These are phyloP conservation scores for Ylistrum balloti DNA, from an alignment of 1,140 invertebrate species.

Conservation along the genomic window DNA sequence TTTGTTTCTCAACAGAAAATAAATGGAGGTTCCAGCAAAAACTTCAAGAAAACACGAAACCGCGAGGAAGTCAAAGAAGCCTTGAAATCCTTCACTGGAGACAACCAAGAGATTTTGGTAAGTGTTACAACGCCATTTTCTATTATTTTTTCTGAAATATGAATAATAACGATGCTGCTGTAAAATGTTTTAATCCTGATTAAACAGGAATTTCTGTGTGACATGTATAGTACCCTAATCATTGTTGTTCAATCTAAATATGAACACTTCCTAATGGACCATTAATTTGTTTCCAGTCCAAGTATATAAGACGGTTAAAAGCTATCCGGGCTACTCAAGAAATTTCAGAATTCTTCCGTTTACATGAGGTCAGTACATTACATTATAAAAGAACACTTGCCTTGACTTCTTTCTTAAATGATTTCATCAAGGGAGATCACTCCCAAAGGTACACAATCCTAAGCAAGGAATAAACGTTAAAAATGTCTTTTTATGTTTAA, in stretches of 20 bases:
- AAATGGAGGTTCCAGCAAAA: conserved; percentile 86
- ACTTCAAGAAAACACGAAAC: conserved; percentile 97
- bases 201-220: too few species aligned
- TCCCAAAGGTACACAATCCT: neutral
- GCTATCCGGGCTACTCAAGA: conserved; percentile 90
- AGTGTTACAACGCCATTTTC: too few species aligned
- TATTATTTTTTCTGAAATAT: too few species aligned
- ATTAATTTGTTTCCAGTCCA: conserved; percentile 84
- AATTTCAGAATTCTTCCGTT: conserved; percentile 93
- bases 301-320: conserved; percentile 92
- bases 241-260: too few species aligned
- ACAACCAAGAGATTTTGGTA: conserved; percentile 90
- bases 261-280: too few species aligned
- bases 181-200: too few species aligned
- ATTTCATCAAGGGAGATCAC: neutral
- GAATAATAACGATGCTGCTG: too few species aligned
- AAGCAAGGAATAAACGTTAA: too few species aligned
- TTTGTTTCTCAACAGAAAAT: conserved; percentile 69
- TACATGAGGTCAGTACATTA: conserved; percentile 89
- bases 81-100: conserved; percentile 91
- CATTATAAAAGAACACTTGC: too few species aligned
- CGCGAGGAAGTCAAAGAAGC: conserved; percentile 92
- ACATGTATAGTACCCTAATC: too few species aligned
- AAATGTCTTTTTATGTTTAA: too few species aligned
- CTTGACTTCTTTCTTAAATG: neutral